Percentiles rank a stretch among this genome's conserved stretches.
Evolutionary conservation across 1,140 invertebrate genomes (phyloP).

Genomic region (Conus ventricosus): DNA sequence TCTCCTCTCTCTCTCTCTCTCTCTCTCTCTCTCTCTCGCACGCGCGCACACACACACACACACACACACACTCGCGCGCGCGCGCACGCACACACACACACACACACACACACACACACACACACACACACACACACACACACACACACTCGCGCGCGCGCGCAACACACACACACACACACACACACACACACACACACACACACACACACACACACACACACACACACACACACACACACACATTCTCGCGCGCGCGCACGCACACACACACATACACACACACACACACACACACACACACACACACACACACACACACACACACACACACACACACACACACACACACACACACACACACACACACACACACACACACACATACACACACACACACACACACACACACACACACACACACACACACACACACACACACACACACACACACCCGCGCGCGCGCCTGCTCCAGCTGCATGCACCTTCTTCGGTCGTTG

Average conservation of each 20-base stretch:
- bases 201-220: too few relatives aligned
- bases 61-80: background rate
- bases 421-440: too few relatives aligned
- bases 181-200: too few relatives aligned
- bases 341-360: constrained; percentile 11
- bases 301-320: background rate
- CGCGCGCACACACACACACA: background rate
- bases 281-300: constrained; percentile 10
- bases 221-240: too few relatives aligned
- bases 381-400: too few relatives aligned
- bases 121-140: constrained; percentile 18
- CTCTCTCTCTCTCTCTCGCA: constrained; percentile 6
- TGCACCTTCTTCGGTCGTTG: too few relatives aligned
- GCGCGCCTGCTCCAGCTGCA: too few relatives aligned
- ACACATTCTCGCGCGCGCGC: too few relatives aligned
- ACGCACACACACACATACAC: constrained; percentile 4
- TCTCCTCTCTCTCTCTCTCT: background rate
- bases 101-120: background rate
- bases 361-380: too few relatives aligned
- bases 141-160: too few relatives aligned
- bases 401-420: too few relatives aligned
- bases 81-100: constrained; percentile 1
- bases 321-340: constrained; percentile 19
- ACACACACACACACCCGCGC: too few relatives aligned
- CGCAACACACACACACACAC: background rate